Conservation (phyloP, 1,140 invertebrate species). For the Lordiphosa mommai region DNA sequence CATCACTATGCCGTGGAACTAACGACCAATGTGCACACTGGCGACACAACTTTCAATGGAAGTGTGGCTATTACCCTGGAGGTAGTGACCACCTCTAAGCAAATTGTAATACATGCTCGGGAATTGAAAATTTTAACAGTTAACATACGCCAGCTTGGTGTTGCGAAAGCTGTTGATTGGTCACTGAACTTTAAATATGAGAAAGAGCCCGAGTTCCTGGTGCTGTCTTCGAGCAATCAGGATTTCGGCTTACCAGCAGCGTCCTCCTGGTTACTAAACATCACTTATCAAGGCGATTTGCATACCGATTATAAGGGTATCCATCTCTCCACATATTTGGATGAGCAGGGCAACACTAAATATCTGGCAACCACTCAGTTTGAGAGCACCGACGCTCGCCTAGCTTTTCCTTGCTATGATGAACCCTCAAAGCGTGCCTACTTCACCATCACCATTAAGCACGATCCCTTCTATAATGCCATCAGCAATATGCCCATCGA, state of each 20-base stretch:
- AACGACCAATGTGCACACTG: conserved; percentile 82
- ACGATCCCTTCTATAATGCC: conserved; percentile 82
- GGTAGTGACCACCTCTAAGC: conserved; percentile 50
- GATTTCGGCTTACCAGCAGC: conserved; percentile 43
- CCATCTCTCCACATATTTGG: conserved; percentile 88
- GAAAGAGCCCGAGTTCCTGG: conserved; percentile 54
- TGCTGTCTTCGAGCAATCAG: conserved; percentile 32
- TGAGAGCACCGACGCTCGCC: conserved; percentile 88
- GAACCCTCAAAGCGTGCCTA: conserved; percentile 91
- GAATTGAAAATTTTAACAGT: conserved; percentile 50
- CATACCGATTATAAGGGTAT: conserved; percentile 86
- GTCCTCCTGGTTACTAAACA: conserved; percentile 79
- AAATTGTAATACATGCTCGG: conserved; percentile 81
- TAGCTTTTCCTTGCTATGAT: conserved; percentile 94
- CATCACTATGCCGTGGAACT: conserved; percentile 84
- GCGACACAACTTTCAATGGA: conserved; percentile 81
- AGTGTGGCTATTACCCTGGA: conserved; percentile 81
- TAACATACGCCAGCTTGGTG: conserved; percentile 24
- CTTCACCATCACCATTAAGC: conserved; percentile 85
- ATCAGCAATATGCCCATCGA: conserved; percentile 88
- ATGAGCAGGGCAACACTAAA: conserved; percentile 80
- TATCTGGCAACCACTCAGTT: conserved; percentile 89
- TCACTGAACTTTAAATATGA: background rate
- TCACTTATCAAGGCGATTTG: conserved; percentile 81
- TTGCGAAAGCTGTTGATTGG: background rate